Evolutionary conservation across 1,140 invertebrate genomes (phyloP), one percentile per base, ranked within the genome.

Genomic region (Drosophila tani): DNA sequence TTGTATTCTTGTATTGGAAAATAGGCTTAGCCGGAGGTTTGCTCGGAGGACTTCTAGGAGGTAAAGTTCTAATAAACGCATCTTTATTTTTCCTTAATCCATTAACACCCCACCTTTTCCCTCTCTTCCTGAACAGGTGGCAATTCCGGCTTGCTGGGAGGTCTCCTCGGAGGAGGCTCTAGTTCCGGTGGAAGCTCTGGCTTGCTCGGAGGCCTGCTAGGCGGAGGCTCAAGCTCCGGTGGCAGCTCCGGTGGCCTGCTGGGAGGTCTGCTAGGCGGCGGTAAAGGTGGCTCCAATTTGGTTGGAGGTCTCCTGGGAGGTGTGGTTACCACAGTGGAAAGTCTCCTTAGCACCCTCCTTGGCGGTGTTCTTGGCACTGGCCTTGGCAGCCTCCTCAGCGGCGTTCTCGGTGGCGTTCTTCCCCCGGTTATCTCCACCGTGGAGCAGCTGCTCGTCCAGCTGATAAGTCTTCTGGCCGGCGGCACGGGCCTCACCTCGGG

Each of bases 381-480:
- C 8, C 53, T 56, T 0, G 53, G 53, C 53, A 56, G 53, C 12
- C 53, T 56, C 5, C 53, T 56, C 5, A n/a, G 3, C 53, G 1
- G 14, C 3, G 53, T 56, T 6, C 53, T 56, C 0, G 53, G 53
- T 2, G 53, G 53, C 0, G 53, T 56, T 24, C 14, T 56, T 0
- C 53, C 53, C 0, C 53, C 53, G 1, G 53, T 56, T 24, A 40
- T 56, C 35, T n/a, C 1, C 53, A 56, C 35, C 8, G 53, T 56
- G 0, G 53, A 56, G 6, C 35, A 56, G 53, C 53, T 56, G 53
- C 35, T 56, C 8, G 53, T 56, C 1, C 35, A 40, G 0, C 19
- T 56, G 53, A 56, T 56, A 40, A 56, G 53, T 56, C 53, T 56
- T n/a, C 15, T 56, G 53, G 53, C 35, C 14, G 35, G 53, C 35